Evolutionary conservation across 2,797 vertebrate species (phyloP), one percentile per base, ranked within the genome.

Genomic region (Acestrorhynchus altus): DNA sequence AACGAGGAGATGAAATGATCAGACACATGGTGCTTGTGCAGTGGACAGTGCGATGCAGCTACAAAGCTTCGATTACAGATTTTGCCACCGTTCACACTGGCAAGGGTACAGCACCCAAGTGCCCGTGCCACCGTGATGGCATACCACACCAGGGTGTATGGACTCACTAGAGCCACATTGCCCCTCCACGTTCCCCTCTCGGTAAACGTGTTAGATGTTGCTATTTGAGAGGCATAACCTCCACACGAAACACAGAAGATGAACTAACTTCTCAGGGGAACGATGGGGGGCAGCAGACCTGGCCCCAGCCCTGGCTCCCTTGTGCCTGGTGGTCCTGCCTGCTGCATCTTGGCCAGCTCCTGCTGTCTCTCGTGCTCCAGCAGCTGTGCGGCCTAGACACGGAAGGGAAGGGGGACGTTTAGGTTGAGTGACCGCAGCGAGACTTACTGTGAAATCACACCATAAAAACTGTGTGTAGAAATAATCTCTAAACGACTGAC

Each of bases 321-420:
- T 72, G 82, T 82, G 22, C 82, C 91, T 0, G 72, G 91, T 71
- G 28, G 63, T n/a, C 78, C 84, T 0, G 75, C 87, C 68, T 90
- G 87, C 67, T 89, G 92, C 87, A 96, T 90, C 85, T 94, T 93
- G 0, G 86, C 93, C 77, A 96, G 92, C 75, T 95, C 95, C 78
- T 96, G 95, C 78, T 96, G 95, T 4, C 95, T 92, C 75, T 96
- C 95, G 47, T 96, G 95, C 54, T 97, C 96, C 87, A 96, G 61
- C 74, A 96, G 64, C 63, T 95, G 94, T 0, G 94, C 95, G 8
- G 95, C 95, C 96, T 96, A 74, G 42, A 72, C 26, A 66, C 15
- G 24, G 24, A 49, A 13, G 52, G 15, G 0, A 77, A 16, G 1
- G 2, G 5, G 22, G 31, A 6, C 31, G 6, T 35, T 35, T 35